Evolutionary conservation across 2,888 invertebrate species (phyloP), one percentile per base, ranked within the genome.

Genomic region (Unio pictorum): DNA sequence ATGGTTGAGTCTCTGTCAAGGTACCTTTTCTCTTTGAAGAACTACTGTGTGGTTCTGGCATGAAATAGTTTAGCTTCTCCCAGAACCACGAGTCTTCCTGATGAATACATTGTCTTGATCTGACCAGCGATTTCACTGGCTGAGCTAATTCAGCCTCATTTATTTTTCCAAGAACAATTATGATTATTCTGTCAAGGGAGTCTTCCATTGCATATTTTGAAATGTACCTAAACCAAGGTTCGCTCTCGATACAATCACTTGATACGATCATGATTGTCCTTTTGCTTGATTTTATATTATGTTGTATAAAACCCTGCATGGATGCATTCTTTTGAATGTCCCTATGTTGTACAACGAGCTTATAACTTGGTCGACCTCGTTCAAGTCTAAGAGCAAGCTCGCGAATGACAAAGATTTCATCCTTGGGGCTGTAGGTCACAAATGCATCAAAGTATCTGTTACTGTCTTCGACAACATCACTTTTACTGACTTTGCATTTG

Each of bases 71-170:
- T 75, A 98, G 92, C 84, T 96, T 94, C 89, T 97, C 96, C 97
- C 97, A 97, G 92, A 98, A 98, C 90, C 95, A 93, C 83, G 95
- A 95, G 90, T 98, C 96, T 84, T 95, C 95, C 94, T 95, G 96
- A 81, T 94, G 93, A 75, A 97, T 93, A 65, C 95, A 93, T 70
- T 95, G 95, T 84, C 95, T 94, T 67, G 95, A 95, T 90, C 96
- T 95, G 81, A 97, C 92, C 90, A 95, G 96, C 81, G 95, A 92
- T 87, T 95, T 93, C 86, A 96, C 94, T 88, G 96, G 96, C 3
- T 95, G 94, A 90, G 96, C 96, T 79, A 96, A 91, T 90, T 71
- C 72, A 17, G 63, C 28, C 28, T 64, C 67, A 69, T 74, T 74
- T 18, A 72, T 65, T 61, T 74, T 68, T 20, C 69, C 74, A 15